Conservation (phyloP, 2,113 vertebrate species). For the Riparia riparia region DNA sequence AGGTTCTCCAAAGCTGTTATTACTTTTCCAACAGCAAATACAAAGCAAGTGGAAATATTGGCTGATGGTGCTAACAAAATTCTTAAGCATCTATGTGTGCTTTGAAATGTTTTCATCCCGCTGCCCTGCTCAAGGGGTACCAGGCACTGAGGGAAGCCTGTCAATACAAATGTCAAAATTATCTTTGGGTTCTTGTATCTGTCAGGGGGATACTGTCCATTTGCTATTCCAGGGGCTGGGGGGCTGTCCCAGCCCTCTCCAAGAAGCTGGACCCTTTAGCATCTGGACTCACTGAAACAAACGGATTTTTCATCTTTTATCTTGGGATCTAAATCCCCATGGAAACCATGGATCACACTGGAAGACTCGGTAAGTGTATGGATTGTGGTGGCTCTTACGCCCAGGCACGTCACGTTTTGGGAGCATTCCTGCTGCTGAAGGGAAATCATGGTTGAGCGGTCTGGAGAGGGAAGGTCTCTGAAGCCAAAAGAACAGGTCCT, state of each 20-base stretch:
- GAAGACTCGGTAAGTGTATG: neutral
- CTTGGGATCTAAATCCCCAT: neutral
- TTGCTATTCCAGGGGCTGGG: neutral
- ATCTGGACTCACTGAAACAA: neutral
- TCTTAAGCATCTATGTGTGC: constrained; percentile 31
- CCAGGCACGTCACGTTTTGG: rapidly evolving
- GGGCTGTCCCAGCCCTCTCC: neutral
- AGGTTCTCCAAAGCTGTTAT: constrained; percentile 51
- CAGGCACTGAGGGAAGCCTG: neutral
- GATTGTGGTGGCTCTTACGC: neutral
- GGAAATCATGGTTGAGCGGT: neutral
- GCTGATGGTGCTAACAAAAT: constrained; percentile 52
- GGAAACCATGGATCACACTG: neutral
- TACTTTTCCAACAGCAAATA: constrained; percentile 66
- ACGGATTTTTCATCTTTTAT: neutral
- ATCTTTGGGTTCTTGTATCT: neutral
- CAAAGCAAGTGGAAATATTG: constrained; percentile 61
- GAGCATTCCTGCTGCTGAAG: neutral
- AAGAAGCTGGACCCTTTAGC: neutral
- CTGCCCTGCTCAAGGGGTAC: constrained; percentile 12
- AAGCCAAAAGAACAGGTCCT: neutral
- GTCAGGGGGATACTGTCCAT: neutral
- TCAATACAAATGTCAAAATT: neutral
- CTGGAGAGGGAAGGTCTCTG: neutral
- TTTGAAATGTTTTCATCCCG: constrained; percentile 17